A percentile compares a stretch with the other conserved stretches of the same genome.
Evolutionary conservation across 2,797 vertebrate genomes (phyloP).

Genomic region (Premnoplex brunnescens): DNA sequence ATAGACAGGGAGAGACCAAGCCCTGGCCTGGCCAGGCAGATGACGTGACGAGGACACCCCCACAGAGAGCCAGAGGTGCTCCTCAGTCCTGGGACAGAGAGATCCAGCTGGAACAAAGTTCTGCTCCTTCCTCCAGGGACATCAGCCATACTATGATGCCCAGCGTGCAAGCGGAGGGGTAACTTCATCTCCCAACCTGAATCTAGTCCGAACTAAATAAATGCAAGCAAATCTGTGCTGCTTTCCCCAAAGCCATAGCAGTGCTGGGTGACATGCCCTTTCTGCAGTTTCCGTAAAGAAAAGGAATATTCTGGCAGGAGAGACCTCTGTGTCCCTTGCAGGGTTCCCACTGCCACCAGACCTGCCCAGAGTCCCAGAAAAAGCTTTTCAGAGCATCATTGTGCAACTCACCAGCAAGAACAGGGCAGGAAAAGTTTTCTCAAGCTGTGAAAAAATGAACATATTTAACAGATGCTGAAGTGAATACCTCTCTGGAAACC

Average conservation of each 20-base stretch:
- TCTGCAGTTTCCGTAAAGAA: background rate
- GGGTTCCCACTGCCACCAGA: background rate
- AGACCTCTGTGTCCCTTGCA: background rate
- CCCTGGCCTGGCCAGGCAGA: background rate
- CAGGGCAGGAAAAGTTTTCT: background rate
- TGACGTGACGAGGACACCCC: fast-evolving
- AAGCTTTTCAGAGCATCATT: background rate
- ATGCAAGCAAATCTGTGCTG: background rate
- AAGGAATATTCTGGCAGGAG: background rate
- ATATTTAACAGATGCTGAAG: background rate
- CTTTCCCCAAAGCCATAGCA: background rate
- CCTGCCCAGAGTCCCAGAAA: background rate
- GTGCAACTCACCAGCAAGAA: background rate
- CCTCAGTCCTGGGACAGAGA: background rate
- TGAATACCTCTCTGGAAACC: slow-evolving; percentile 3
- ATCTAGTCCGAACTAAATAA: background rate
- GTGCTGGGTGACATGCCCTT: fast-evolving
- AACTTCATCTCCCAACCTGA: background rate
- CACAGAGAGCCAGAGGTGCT: background rate
- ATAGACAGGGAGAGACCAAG: background rate
- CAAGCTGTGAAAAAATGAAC: background rate
- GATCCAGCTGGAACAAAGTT: background rate
- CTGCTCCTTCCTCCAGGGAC: background rate
- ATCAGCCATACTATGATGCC: fast-evolving
- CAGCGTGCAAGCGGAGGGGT: background rate